Conservation (phyloP, 2,797 vertebrate genomes). For the Chaetodon trifasciatus region DNA sequence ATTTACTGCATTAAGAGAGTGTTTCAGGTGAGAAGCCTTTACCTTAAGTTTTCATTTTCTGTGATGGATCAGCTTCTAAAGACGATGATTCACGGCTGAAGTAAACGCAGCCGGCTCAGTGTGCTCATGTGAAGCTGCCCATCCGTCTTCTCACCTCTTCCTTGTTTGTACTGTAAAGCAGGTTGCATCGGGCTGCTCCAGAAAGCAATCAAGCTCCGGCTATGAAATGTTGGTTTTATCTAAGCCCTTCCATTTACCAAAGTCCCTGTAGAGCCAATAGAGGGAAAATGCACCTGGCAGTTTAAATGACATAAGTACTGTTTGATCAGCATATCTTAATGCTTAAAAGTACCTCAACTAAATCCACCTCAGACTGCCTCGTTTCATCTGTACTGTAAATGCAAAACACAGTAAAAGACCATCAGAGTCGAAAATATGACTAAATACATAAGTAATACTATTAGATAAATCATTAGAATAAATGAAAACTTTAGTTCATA, state of each 20-base stretch:
- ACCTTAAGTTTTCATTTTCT: slow-evolving; percentile 45
- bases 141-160: slow-evolving; percentile 36
- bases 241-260: slow-evolving; percentile 52
- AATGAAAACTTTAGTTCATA: no score
- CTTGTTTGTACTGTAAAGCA: slow-evolving; percentile 61
- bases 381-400: slow-evolving; percentile 2
- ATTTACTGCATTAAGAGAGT: slow-evolving; percentile 33
- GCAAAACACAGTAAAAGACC: neutral
- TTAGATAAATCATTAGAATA: no score
- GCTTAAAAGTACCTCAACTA: slow-evolving; percentile 19
- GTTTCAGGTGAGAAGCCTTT: slow-evolving; percentile 36
- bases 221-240: slow-evolving; percentile 65
- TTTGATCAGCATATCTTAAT: slow-evolving; percentile 18
- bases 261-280: slow-evolving; percentile 25
- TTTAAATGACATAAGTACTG: slow-evolving; percentile 23
- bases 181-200: slow-evolving; percentile 40
- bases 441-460: neutral
- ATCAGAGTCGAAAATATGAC: neutral
- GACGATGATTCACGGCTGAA: slow-evolving; percentile 33
- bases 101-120: slow-evolving; percentile 12
- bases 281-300: slow-evolving; percentile 4
- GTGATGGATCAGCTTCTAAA: slow-evolving; percentile 49
- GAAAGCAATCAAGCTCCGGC: slow-evolving; percentile 57
- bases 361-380: neutral
- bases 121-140: slow-evolving; percentile 17